Base-by-base conservation (phyloP, 92 coral and sea anemone genomes). In the Metridium senile region DNA sequence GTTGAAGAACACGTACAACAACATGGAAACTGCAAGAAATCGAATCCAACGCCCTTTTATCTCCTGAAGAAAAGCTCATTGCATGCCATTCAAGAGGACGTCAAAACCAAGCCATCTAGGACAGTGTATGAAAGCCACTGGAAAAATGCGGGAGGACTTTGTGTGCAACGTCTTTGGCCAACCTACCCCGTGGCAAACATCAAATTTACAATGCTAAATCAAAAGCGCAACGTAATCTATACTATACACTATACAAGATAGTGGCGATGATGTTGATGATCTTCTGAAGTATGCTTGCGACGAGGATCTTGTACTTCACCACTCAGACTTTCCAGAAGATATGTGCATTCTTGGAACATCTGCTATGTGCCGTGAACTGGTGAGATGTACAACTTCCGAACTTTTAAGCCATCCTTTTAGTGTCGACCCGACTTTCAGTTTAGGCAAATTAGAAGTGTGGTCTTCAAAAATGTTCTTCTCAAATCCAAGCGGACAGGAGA, bases 371-470 rank as follows among this genome's bases (percentile, higher is more conserved):
- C 32, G 67, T 19, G 93, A 76, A 27, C 59, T 84, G 26, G 33
- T 26, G 6, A 28, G 61, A 26, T 84, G 17, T 47, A 75, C 78
- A 10, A 73, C 89, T 13, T 75, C 81, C 17, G 87, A 72, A 0
- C 0, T 62, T 19, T 43, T 84, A 9, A 35, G 52, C 18, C 66
- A 78, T 33, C 87, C 81, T 0, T 66, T 84, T 9, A 26, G 85
- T 68, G 56, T 68, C 4, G 84, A 88, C 52, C 89, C 89, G 32
- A 84, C 89, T 28, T 88, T 88, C 81, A 29, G 59, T 28, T 33
- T 84, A 69, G 93, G 93, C 4, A 56, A 75, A 46, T 88, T 75
- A 64, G 93, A 88, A 43, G 83, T 88, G 29, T 88, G 1, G 84
- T 75, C 1, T 80, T 32, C 87, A 84, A 80, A 34, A 22, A 88